A percentile compares a stretch with the other conserved stretches of the same genome.
phyloP scores from a whole-genome alignment of 2,113 vertebrate species.

The Oncorhynchus nerka region DNA sequence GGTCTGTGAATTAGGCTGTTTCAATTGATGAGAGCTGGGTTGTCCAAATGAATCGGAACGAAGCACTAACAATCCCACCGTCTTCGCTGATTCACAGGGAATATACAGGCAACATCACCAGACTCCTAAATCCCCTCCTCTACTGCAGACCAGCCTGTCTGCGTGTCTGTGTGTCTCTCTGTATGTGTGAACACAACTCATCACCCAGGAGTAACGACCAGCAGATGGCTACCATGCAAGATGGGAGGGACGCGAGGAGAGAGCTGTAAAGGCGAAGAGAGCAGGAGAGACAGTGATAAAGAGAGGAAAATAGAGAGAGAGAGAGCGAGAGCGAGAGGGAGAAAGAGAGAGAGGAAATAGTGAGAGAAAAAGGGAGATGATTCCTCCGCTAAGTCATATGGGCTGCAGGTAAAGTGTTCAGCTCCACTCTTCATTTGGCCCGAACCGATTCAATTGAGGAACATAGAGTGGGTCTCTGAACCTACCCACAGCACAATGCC shows the following conservation, averaged over 20 bases:
- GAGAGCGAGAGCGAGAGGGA: neutral
- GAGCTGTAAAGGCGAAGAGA: neutral
- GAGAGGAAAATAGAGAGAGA: neutral
- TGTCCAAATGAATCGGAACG: constrained; percentile 28
- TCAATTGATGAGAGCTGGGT: constrained; percentile 31
- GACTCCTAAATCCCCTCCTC: neutral
- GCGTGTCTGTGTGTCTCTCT: neutral
- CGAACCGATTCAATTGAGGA: constrained; percentile 4
- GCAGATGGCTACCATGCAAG: too few species aligned
- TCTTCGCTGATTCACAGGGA: constrained; percentile 1
- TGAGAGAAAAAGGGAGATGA: neutral
- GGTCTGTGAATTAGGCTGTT: constrained; percentile 24
- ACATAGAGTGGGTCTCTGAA: neutral
- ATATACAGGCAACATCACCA: neutral
- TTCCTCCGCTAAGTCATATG: neutral
- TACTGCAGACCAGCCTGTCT: constrained; percentile 9
- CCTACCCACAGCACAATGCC: too few species aligned
- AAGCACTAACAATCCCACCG: neutral
- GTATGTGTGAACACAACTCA: neutral
- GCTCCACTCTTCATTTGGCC: neutral
- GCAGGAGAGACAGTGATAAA: neutral
- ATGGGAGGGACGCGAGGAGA: neutral
- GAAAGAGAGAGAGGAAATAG: neutral
- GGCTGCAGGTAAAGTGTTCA: neutral
- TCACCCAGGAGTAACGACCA: neutral